Conservation (phyloP, 1,140 invertebrate genomes). For the Drosophila sp. region DNA sequence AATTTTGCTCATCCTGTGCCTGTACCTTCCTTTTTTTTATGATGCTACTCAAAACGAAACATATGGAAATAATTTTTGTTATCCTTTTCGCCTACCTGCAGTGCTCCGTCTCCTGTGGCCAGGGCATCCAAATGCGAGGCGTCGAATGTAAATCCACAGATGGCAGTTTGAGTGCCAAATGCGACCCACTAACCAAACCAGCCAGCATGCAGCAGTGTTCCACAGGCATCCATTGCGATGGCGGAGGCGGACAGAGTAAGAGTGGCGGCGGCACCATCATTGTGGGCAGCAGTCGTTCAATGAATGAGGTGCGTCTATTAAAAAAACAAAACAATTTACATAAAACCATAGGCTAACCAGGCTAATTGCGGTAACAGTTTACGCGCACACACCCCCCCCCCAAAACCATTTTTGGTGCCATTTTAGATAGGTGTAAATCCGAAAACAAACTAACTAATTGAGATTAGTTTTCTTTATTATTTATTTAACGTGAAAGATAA, state of each 20-base stretch:
- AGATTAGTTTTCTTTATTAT: too few relatives aligned
- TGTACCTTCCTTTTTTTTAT: conserved; percentile 41
- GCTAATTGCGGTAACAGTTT: background rate
- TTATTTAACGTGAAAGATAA: too few relatives aligned
- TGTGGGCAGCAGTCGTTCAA: conserved; percentile 72
- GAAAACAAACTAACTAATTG: too few relatives aligned
- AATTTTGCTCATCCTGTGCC: conserved; percentile 5
- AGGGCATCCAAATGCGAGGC: conserved; percentile 90
- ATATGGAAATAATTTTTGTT: conserved; percentile 73
- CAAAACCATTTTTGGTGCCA: too few relatives aligned
- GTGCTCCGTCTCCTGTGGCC: conserved; percentile 94
- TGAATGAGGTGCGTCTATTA: conserved; percentile 54
- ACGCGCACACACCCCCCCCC: too few relatives aligned
- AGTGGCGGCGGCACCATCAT: conserved; percentile 73
- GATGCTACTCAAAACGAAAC: conserved; percentile 38
- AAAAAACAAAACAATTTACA: background rate
- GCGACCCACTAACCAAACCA: conserved; percentile 85
- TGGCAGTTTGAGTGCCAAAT: conserved; percentile 83
- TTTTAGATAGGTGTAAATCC: too few relatives aligned
- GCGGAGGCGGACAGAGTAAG: conserved; percentile 40
- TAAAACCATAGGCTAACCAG: background rate
- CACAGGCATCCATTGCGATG: conserved; percentile 87
- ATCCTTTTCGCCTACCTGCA: conserved; percentile 75
- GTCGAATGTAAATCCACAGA: conserved; percentile 89
- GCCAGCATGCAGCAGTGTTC: conserved; percentile 86